Evolutionary conservation across 1,140 invertebrate species (phyloP), one percentile per base, ranked within the genome.

Genomic region (Lanistes nyassanus): DNA sequence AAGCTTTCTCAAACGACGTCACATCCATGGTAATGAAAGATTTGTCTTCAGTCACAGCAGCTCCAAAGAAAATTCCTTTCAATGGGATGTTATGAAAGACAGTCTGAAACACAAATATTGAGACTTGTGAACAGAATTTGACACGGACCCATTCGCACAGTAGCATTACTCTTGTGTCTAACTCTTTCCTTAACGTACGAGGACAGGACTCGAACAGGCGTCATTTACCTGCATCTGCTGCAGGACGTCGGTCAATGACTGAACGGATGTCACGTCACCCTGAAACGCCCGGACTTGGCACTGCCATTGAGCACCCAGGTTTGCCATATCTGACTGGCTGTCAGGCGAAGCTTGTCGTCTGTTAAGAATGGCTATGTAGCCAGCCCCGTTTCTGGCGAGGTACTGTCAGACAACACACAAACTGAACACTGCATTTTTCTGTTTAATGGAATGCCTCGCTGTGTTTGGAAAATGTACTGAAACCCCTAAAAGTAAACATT

Each of bases 21-120:
- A 53, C 34, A 19, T 76, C 76, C 82, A 83, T 79, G 16, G 73
- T 56, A 2, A 72, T 36, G 21, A 82, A 71, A 9, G 81, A 23
- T 31, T 67, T 58, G 68, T 84, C 83, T n/a, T 79, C 69, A 29
- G 83, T 58, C 60, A 83, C 80, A 23, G 79, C 82, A 26, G 80
- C 84, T 5, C 82, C 84, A 68, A 81, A 79, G 60, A 83, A 83
- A 29, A 86, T 70, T 1, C 84, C 83, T 76, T 80, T 82, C 0
- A 84, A 47, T n/a, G 37, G 75, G 34, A 34, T 42, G 26, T 42
- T 39, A 11, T 47, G 75, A 58, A 79, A 75, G 7, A 31, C 51
- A 19, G 47, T 29, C 64, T 68, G 36, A 26, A 42, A 42, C 19
- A 68, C 7, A 47, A 13, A 47, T 47, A n/a, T 47, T 47, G 19